Conservation (phyloP, 2,888 invertebrate genomes). For the Ditula angustiorana region DNA sequence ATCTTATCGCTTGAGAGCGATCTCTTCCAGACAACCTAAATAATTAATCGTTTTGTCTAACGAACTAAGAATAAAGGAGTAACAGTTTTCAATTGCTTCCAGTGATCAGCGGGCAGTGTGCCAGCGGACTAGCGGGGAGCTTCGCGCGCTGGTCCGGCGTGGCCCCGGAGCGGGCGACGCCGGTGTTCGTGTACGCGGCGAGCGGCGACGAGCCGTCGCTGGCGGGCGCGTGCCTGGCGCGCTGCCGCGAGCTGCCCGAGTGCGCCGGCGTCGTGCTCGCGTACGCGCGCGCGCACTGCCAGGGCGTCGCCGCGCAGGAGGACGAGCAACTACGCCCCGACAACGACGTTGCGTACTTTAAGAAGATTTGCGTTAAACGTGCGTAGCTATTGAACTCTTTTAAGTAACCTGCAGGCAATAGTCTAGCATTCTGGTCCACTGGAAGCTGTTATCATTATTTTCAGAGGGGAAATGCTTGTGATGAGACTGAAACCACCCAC, state of each 20-base stretch:
- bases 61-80: too few species aligned
- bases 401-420: too few species aligned
- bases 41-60: too few species aligned
- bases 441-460: too few species aligned
- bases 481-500: too few species aligned
- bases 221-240: conserved; percentile 72
- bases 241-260: conserved; percentile 75
- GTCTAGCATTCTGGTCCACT: too few species aligned
- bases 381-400: too few species aligned
- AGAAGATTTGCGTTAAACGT: conserved; percentile 87
- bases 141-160: conserved; percentile 77
- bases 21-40: too few species aligned
- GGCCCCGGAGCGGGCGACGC: conserved; percentile 65
- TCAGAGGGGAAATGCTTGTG: too few species aligned
- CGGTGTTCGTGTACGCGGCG: conserved; percentile 78
- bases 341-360: conserved; percentile 87
- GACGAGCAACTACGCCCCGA: conserved; percentile 70
- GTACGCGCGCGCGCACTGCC: conserved; percentile 79
- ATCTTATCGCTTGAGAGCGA: too few species aligned
- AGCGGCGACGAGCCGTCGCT: conserved; percentile 76
- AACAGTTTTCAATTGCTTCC: too few species aligned
- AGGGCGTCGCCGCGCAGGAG: conserved; percentile 65
- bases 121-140: conserved; percentile 56
- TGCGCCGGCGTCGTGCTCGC: conserved; percentile 80
- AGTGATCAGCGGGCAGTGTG: conserved; percentile 65